A percentile compares a stretch with the other conserved stretches of the same genome.
Evolutionary conservation across 1,140 invertebrate species (phyloP).

Genomic region (Cydia strobilella): DNA sequence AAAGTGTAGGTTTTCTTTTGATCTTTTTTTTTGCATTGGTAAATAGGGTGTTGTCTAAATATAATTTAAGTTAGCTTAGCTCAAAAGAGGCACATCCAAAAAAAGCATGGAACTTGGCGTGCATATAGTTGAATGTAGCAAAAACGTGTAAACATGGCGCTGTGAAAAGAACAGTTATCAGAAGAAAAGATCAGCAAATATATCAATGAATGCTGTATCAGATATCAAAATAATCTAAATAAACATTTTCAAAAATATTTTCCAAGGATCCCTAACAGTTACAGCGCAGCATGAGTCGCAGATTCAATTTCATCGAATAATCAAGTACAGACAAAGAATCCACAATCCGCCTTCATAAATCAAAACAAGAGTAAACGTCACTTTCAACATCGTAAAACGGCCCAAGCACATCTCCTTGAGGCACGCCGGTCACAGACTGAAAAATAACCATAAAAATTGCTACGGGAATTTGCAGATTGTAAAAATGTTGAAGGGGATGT

Average conservation of each 20-base stretch:
- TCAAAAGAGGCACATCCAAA: too few species aligned
- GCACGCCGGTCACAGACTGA: background rate
- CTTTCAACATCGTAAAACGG: slow-evolving; percentile 47
- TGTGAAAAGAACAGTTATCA: too few species aligned
- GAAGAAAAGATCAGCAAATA: too few species aligned
- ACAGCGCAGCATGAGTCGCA: slow-evolving; percentile 33
- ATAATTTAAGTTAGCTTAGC: too few species aligned
- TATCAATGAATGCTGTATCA: background rate
- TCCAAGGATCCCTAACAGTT: slow-evolving; percentile 22
- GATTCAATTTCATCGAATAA: slow-evolving; percentile 44
- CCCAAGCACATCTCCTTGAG: slow-evolving; percentile 8
- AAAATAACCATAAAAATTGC: background rate
- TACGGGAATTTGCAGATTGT: background rate
- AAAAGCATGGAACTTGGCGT: too few species aligned
- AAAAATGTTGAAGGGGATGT: background rate
- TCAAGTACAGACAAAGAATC: slow-evolving; percentile 43
- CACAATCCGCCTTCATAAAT: slow-evolving; percentile 44
- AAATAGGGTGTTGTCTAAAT: too few species aligned
- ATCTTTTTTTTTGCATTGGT: background rate
- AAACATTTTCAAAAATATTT: background rate
- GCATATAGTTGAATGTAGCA: too few species aligned
- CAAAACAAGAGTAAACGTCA: slow-evolving; percentile 55
- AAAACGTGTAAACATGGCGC: too few species aligned
- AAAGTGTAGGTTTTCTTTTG: background rate
- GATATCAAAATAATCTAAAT: background rate